Evolutionary conservation across 1,140 invertebrate genomes (phyloP).

Genomic region (Calliphora vicina): DNA sequence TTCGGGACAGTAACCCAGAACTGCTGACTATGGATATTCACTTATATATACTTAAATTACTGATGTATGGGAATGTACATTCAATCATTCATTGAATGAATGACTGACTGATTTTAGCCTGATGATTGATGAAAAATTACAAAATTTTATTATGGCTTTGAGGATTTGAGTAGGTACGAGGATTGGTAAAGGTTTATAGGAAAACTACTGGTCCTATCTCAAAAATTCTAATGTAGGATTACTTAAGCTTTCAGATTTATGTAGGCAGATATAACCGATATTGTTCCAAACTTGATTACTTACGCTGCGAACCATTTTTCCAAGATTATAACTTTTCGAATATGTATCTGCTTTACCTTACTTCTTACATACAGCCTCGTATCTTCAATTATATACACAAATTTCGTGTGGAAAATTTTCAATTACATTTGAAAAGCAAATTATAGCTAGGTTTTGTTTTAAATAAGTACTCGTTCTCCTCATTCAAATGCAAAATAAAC

Average conservation of each 20-base stretch:
- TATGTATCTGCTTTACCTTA: too few relatives aligned
- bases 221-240: too few relatives aligned
- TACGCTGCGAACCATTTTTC: too few relatives aligned
- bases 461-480: neutral
- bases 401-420: conserved; percentile 10
- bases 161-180: neutral
- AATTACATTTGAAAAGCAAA: conserved; percentile 14
- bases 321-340: too few relatives aligned
- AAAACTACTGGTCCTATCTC: neutral
- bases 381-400: neutral
- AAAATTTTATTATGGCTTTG: neutral
- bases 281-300: too few relatives aligned
- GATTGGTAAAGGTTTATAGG: neutral
- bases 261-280: too few relatives aligned
- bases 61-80: neutral
- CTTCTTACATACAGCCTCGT: too few relatives aligned
- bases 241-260: too few relatives aligned
- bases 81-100: neutral
- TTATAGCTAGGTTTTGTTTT: neutral
- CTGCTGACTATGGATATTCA: too few relatives aligned
- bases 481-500: neutral
- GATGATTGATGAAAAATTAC: conserved; percentile 3
- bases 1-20: too few relatives aligned
- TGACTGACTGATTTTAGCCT: neutral
- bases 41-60: neutral